These are phyloP conservation scores for Lithosia quadra DNA, from an alignment of 2,888 invertebrate genomes.

Conservation along the genomic window DNA sequence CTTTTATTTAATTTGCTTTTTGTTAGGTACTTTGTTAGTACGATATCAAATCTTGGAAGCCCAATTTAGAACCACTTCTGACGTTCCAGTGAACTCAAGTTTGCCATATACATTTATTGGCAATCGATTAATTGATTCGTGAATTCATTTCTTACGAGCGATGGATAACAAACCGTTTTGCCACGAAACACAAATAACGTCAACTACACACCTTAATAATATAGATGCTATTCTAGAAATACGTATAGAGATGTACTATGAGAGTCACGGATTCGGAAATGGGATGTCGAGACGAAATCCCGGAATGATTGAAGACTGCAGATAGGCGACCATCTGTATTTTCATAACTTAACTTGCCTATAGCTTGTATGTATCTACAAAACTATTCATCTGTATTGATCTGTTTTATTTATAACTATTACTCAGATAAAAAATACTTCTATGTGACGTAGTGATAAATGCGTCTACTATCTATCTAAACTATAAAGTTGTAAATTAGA, in stretches of 20 bases:
- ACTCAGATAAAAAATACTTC: too few relatives aligned
- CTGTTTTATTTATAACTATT: not conserved
- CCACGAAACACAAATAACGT: not conserved
- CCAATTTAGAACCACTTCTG: too few relatives aligned
- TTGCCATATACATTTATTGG: too few relatives aligned
- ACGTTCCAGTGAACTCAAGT: too few relatives aligned
- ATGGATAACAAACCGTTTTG: not conserved
- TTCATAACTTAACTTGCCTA: constrained; percentile 43
- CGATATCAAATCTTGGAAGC: too few relatives aligned
- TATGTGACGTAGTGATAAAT: too few relatives aligned
- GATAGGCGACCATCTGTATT: constrained; percentile 55
- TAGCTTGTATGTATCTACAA: not conserved
- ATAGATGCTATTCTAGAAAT: constrained; percentile 5
- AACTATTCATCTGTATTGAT: not conserved
- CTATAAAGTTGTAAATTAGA: too few relatives aligned
- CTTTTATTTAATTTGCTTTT: too few relatives aligned
- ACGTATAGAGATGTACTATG: constrained; percentile 33
- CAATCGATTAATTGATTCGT: too few relatives aligned
- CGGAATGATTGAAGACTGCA: constrained; percentile 70
- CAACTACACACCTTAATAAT: constrained; percentile 27
- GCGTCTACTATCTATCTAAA: too few relatives aligned
- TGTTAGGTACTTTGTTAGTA: too few relatives aligned
- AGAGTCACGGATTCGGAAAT: constrained; percentile 63
- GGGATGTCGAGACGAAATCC: constrained; percentile 67
- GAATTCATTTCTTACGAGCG: too few relatives aligned